Conservation (phyloP, 2,797 vertebrate genomes). For the Lindbergichthys nudifrons region DNA sequence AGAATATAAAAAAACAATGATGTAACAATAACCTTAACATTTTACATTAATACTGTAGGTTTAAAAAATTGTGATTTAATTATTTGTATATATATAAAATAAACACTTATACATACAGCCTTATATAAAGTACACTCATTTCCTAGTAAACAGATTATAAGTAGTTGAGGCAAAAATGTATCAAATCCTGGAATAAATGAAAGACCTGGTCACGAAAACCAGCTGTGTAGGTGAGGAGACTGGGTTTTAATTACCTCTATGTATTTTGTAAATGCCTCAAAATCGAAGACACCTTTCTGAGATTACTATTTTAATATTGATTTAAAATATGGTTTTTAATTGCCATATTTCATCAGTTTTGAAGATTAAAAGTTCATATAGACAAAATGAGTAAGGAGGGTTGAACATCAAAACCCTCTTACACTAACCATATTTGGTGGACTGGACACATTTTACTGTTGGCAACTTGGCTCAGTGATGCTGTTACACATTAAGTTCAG, state of each 20-base stretch:
- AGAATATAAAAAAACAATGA: too few relatives aligned
- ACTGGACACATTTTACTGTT: slow-evolving; percentile 32
- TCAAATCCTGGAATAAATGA: background rate
- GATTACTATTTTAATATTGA: too few relatives aligned
- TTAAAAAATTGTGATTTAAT: too few relatives aligned
- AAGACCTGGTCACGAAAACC: too few relatives aligned
- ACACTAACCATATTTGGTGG: slow-evolving; percentile 25
- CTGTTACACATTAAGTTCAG: slow-evolving; percentile 33
- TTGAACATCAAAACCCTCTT: slow-evolving; percentile 16
- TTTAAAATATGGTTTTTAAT: too few relatives aligned
- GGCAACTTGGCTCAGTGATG: slow-evolving; percentile 31
- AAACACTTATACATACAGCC: background rate
- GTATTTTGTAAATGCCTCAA: background rate
- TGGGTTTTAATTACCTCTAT: background rate
- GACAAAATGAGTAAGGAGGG: too few relatives aligned
- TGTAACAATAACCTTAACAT: too few relatives aligned
- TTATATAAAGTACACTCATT: background rate
- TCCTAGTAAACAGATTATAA: background rate
- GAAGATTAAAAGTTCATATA: too few relatives aligned
- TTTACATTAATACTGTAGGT: too few relatives aligned
- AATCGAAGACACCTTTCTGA: background rate
- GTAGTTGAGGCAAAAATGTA: too few relatives aligned
- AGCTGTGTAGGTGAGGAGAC: background rate
- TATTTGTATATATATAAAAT: background rate
- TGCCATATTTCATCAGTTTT: too few relatives aligned